phyloP scores from a whole-genome alignment of 2,113 vertebrate genomes.

The Orthonyx spaldingii region DNA sequence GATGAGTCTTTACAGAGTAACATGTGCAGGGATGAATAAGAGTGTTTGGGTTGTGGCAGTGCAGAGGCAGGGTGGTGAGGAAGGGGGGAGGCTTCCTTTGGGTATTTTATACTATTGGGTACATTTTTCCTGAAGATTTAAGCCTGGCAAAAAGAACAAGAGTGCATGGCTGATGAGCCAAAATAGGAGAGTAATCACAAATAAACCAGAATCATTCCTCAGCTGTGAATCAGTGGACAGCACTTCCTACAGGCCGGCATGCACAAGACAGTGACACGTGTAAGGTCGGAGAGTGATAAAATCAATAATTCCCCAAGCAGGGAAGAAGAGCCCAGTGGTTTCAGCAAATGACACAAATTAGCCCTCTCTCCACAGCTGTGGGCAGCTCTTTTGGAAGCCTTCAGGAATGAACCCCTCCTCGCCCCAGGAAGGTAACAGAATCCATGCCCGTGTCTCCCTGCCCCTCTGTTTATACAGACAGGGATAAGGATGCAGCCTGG shows the following conservation, averaged over 20 bases:
- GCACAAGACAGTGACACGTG: conserved; percentile 28
- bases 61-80: background rate
- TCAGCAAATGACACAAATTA: conserved; percentile 54
- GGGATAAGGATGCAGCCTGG: background rate
- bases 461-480: conserved; percentile 4
- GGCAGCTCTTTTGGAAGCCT: conserved; percentile 24
- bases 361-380: conserved; percentile 1
- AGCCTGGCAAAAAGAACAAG: background rate
- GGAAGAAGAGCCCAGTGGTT: conserved; percentile 43
- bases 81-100: rapidly evolving
- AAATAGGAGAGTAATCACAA: background rate
- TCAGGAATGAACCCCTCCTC: background rate
- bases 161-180: background rate
- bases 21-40: background rate
- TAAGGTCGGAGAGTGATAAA: conserved; percentile 42
- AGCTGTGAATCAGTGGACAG: conserved; percentile 19
- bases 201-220: conserved; percentile 39
- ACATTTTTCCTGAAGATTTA: background rate
- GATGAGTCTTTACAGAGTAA: background rate
- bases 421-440: conserved; percentile 7
- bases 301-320: conserved; percentile 62
- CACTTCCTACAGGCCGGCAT: conserved; percentile 50
- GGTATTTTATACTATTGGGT: background rate
- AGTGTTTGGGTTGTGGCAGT: background rate
- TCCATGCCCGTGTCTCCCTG: background rate